phyloP scores from a whole-genome alignment of 2,113 vertebrate species.

The Perognathus longimembris region DNA sequence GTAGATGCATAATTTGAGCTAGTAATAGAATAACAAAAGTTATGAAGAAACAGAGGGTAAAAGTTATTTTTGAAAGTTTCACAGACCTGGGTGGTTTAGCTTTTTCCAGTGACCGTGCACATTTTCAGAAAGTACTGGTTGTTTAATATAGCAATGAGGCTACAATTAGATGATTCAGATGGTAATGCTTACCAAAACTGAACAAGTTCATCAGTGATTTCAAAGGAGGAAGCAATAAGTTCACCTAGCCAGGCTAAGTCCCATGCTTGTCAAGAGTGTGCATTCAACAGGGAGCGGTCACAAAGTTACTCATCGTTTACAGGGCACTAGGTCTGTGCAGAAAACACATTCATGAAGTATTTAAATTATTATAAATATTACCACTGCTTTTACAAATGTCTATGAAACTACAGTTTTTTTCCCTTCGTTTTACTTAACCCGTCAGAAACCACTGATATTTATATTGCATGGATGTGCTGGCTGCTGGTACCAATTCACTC shows the following conservation, averaged over 20 bases:
- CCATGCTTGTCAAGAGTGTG: slow-evolving; percentile 23
- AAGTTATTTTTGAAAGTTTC: slow-evolving; percentile 31
- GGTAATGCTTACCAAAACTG: slow-evolving; percentile 1
- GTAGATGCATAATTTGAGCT: neutral
- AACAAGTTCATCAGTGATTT: slow-evolving; percentile 35
- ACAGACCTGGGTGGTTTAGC: neutral
- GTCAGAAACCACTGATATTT: slow-evolving; percentile 43
- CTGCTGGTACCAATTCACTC: neutral
- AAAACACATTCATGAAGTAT: slow-evolving; percentile 36
- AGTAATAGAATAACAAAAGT: too few species aligned
- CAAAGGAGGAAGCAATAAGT: slow-evolving; percentile 8
- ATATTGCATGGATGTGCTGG: slow-evolving; percentile 50
- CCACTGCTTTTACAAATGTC: slow-evolving; percentile 59
- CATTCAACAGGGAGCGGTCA: slow-evolving; percentile 50
- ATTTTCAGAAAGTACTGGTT: slow-evolving; percentile 55
- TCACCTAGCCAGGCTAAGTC: neutral
- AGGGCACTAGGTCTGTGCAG: neutral
- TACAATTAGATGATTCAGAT: slow-evolving; percentile 49
- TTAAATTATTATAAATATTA: slow-evolving; percentile 66
- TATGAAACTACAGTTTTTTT: slow-evolving; percentile 18
- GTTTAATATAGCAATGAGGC: neutral
- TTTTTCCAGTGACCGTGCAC: neutral
- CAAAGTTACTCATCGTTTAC: slow-evolving; percentile 45
- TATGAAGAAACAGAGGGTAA: slow-evolving; percentile 1
- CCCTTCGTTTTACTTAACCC: slow-evolving; percentile 51